Evolutionary conservation across 1,140 invertebrate genomes (phyloP), one percentile per base, ranked within the genome.

Genomic region (Mactra quadrangularis): DNA sequence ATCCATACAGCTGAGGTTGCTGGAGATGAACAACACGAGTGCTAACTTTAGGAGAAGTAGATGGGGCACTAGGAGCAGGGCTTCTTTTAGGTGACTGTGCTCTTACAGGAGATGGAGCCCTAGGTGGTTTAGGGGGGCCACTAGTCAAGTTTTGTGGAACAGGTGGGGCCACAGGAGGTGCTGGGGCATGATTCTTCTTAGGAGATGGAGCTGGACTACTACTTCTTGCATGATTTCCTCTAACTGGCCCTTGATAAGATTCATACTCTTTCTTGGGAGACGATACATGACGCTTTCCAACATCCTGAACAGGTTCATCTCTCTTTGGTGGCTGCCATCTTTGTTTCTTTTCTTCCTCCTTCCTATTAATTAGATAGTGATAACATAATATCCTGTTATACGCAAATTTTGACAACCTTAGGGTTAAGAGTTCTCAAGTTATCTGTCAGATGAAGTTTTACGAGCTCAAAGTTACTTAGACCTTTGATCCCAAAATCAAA

Each of bases 261-360:
- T 81, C 77, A 31, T 81, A 71, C 41, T 81, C 77, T 53, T 81
- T 81, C 38, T 50, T 52, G 0, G 77, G 77, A 29, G 64, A 70
- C 38, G 68, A 74, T 4, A 75, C 70, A 75, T 74, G 81, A 53
- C 74, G n/a, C 64, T 64, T 76, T 27, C 57, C 81, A 53, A 33
- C 70, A 59, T 59, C 72, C 60, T 33, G 29, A 45, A 33, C 19
- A 33, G 29, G 52, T 19, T 53, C 25, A 15, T 64, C 53, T 47
- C 83, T n/a, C 66, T 84, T 86, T 47, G 88, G 89, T 7, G 89
- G 89, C 71, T 87, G 85, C 89, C 89, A 90, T 76, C 70, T 84
- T 59, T 81, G 87, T 64, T 90, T 90, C 70, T 86, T 86, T 66
- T 87, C 84, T 76, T 89, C 89, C 76, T 88, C 84, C 86, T 90